Percentiles rank a stretch among this genome's conserved stretches.
These are phyloP conservation scores for Icerya purchasi DNA, from an alignment of 2,888 invertebrate species.

Conservation along the genomic window DNA sequence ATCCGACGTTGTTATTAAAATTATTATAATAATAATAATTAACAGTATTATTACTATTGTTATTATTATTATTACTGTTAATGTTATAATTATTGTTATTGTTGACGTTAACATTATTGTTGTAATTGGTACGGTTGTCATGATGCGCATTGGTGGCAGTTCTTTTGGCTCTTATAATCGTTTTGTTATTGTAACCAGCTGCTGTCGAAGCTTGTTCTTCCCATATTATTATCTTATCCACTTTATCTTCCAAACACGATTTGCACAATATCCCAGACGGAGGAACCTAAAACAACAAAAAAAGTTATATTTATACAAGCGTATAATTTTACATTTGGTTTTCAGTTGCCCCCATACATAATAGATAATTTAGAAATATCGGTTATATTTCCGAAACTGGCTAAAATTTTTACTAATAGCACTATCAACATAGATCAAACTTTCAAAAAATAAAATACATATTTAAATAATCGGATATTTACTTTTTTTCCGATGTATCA, in stretches of 20 bases:
- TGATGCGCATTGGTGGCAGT: background rate
- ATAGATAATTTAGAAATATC: no score
- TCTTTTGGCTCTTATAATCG: slow-evolving; percentile 17
- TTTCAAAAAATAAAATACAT: no score
- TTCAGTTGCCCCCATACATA: no score
- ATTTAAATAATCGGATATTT: no score
- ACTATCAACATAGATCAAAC: no score
- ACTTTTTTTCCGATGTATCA: no score
- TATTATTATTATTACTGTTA: background rate
- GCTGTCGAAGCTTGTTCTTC: slow-evolving; percentile 32
- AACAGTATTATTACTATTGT: background rate
- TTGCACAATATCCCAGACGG: slow-evolving; percentile 59
- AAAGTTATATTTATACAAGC: background rate
- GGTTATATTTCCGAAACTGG: no score
- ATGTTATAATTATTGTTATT: background rate
- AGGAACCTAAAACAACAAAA: slow-evolving; percentile 32
- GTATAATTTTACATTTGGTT: background rate
- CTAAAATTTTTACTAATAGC: no score
- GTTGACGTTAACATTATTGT: background rate
- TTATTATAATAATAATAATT: background rate
- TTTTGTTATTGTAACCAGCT: slow-evolving; percentile 28
- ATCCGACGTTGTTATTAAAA: background rate
- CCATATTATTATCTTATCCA: slow-evolving; percentile 62
- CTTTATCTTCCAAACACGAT: slow-evolving; percentile 68
- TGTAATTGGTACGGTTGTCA: background rate